A percentile compares a stretch with the other conserved stretches of the same genome.
Evolutionary conservation across 2,888 invertebrate genomes (phyloP).

Genomic region (Drosophila stalkeri): DNA sequence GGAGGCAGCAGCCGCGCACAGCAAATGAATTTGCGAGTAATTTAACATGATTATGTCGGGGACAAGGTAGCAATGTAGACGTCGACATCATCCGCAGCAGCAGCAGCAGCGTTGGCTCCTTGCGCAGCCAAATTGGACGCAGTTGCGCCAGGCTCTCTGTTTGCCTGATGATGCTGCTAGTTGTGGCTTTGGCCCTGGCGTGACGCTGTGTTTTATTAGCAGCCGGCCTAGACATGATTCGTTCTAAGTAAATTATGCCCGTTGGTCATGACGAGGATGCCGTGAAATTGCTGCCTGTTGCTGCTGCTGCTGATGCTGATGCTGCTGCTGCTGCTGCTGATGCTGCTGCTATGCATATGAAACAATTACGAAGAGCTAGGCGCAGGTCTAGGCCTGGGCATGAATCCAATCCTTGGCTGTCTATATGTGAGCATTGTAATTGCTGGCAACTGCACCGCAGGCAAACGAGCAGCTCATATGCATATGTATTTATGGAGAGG

Average conservation of each 20-base stretch:
- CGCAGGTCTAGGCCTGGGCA: constrained; percentile 28
- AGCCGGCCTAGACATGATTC: constrained; percentile 73
- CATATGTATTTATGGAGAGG: constrained; percentile 56
- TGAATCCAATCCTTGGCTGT: constrained; percentile 46
- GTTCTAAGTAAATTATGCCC: constrained; percentile 82
- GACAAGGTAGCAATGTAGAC: constrained; percentile 78
- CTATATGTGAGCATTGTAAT: constrained; percentile 74
- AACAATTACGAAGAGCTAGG: constrained; percentile 76
- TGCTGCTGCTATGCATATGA: constrained; percentile 67
- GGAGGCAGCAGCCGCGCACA: constrained; percentile 69
- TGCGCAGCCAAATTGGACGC: constrained; percentile 69
- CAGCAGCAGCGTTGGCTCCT: constrained; percentile 49
- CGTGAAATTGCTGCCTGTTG: constrained; percentile 68
- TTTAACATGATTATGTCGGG: constrained; percentile 84
- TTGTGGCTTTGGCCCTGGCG: constrained; percentile 58
- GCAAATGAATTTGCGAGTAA: constrained; percentile 83
- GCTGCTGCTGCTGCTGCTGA: constrained; percentile 36
- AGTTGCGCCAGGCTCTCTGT: constrained; percentile 64
- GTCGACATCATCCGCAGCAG: constrained; percentile 47
- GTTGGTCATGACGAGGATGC: constrained; percentile 73
- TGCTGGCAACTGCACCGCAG: constrained; percentile 50
- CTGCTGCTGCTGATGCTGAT: constrained; percentile 26
- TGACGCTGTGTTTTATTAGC: constrained; percentile 80
- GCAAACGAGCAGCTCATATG: constrained; percentile 41
- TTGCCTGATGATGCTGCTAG: constrained; percentile 19